A percentile compares a stretch with the other conserved stretches of the same genome.
These are phyloP conservation scores for Saccostrea echinata DNA, from an alignment of 1,140 invertebrate genomes.

Conservation along the genomic window DNA sequence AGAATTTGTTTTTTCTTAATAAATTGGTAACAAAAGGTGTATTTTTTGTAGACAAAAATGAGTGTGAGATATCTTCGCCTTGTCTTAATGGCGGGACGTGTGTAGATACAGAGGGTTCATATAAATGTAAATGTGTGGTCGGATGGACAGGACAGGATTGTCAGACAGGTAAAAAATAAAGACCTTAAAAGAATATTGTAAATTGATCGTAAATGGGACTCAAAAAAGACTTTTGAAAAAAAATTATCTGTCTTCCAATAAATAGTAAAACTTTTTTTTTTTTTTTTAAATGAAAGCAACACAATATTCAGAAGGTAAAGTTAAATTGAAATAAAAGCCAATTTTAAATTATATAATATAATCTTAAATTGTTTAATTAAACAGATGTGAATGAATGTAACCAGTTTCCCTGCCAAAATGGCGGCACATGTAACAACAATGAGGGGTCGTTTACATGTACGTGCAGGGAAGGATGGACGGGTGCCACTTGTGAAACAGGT, in stretches of 20 bases:
- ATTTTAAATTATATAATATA: not conserved
- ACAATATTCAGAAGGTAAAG: not conserved
- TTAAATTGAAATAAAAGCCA: not conserved
- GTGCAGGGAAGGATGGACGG: constrained; percentile 50
- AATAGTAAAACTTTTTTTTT: too few species aligned
- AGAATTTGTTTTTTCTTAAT: too few species aligned
- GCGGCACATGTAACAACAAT: constrained; percentile 41
- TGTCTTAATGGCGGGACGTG: constrained; percentile 76
- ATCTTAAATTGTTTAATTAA: not conserved
- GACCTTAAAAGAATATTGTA: too few species aligned
- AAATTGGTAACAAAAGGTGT: too few species aligned
- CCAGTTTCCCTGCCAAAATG: constrained; percentile 28
- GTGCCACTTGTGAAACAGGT: constrained; percentile 38
- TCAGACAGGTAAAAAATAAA: constrained; percentile 62
- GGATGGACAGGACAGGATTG: constrained; percentile 82
- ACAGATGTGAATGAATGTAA: constrained; percentile 55
- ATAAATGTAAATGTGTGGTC: constrained; percentile 84
- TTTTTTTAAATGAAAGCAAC: too few species aligned
- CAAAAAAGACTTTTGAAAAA: too few species aligned
- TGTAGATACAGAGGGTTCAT: constrained; percentile 72
- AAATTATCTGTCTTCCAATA: too few species aligned
- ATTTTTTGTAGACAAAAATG: constrained; percentile 81
- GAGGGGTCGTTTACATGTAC: constrained; percentile 30
- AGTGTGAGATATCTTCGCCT: constrained; percentile 71
- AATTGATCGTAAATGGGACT: too few species aligned